Conservation (phyloP, 2,888 invertebrate species). For the Branchellion lobata region DNA sequence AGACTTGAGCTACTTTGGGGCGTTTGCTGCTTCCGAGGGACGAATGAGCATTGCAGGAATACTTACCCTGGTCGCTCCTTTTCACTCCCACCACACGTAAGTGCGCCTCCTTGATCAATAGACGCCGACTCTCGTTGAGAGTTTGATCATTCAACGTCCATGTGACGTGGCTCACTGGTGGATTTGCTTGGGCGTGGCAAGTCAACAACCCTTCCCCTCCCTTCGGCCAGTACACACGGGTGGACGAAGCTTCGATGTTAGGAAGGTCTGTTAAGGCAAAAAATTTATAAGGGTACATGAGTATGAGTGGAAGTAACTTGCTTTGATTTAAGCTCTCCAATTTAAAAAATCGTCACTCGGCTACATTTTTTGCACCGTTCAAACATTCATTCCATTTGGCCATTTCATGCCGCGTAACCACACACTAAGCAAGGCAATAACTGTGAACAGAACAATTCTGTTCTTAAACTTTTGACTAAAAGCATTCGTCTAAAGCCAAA, state of each 20-base stretch:
- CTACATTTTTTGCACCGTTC: too few species aligned
- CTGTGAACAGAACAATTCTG: too few species aligned
- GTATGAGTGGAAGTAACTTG: too few species aligned
- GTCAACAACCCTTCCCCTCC: conserved; percentile 81
- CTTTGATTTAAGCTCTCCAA: too few species aligned
- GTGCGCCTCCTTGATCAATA: conserved; percentile 41
- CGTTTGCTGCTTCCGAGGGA: conserved; percentile 89
- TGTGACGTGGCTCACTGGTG: conserved; percentile 88
- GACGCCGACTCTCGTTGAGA: conserved; percentile 26
- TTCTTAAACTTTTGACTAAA: too few species aligned
- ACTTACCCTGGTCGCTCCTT: conserved; percentile 87
- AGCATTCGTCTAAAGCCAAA: too few species aligned
- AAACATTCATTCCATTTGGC: too few species aligned
- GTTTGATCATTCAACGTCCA: conserved; percentile 93
- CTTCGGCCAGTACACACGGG: conserved; percentile 89
- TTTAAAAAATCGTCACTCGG: too few species aligned
- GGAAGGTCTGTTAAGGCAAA: conserved; percentile 76
- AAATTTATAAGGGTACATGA: too few species aligned
- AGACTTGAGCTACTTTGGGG: conserved; percentile 76
- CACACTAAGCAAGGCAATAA: too few species aligned
- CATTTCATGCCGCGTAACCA: too few species aligned
- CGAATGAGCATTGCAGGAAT: conserved; percentile 92
- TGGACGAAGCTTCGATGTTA: conserved; percentile 90
- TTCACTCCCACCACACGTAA: conserved; percentile 67
- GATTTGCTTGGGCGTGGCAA: conserved; percentile 94